Evolutionary conservation across 2,888 invertebrate species (phyloP), one percentile per base, ranked within the genome.

Genomic region (Pandemis cinnamomeana): DNA sequence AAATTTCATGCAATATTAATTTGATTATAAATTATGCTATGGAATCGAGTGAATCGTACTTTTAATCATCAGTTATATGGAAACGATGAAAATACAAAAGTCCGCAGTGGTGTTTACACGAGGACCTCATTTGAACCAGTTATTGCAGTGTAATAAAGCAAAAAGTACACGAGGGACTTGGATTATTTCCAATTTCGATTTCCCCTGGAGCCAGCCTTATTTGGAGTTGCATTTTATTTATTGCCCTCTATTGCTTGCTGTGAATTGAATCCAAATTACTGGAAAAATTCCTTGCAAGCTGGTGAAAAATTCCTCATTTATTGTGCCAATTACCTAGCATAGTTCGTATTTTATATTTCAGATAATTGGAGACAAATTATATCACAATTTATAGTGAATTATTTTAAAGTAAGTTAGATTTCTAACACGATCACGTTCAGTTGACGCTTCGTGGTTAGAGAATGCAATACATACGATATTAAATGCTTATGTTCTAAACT

Each of bases 201-300:
- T 75, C 73, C 73, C 76, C 72, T 67, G 67, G 76, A 71, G 83
- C 86, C 82, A 83, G 87, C 89, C 89, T 89, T 89, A 88, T 89
- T 91, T 89, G 84, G 83, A 89, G 85, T 88, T 90, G 89, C 88
- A 87, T 83, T 90, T 90, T 91, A 91, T 91, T 91, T 91, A 90
- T 89, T 85, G 86, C 88, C 80, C 78, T 83, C 86, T 83, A 86
- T 87, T 81, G 87, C 84, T 84, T 82, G 83, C 86, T 87, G 87
- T 83, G 89, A 89, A 91, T 91, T 89, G 90, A 91, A 91, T 91
- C 86, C 86, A 89, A 90, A 90, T 90, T 87, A 88, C 87, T 86
- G 83, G 84, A 87, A 88, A 87, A 87, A 87, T 84, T 85, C 83
- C 82, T 82, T 76, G 76, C 77, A 77, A 81, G 82, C 82, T 84